Evolutionary conservation across 2,888 invertebrate species (phyloP), one percentile per base, ranked within the genome.

Genomic region (Sphinx pinastri): DNA sequence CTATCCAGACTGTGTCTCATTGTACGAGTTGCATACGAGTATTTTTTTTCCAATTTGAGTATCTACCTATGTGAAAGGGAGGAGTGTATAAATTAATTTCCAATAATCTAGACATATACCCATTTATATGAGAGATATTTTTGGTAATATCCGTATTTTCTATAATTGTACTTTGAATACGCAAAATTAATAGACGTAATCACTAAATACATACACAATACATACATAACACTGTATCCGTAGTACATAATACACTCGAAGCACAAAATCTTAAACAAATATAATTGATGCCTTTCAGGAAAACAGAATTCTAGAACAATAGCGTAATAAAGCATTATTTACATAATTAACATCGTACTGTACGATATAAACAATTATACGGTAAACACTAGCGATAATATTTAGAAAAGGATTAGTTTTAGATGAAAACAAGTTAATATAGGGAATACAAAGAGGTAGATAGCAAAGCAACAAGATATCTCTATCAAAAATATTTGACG

Each of bases 261-360:
- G 12, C 12, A 16, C 45, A 63, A 63, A 63, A 13, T 10, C 12
- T 3, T 66, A 66, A 51, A 51, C 25, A 66, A 19, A 66, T 66
- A 16, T n/a, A 25, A 66, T 19, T 51, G 13, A 49, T 19, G 25
- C 14, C 25, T 66, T 49, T 67, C 14, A 25, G n/a, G 51, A 67
- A 67, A 67, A 67, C 51, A 67, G 67, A 51, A 67, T 52, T 67
- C 51, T 25, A 67, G 19, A 52, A 67, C 66, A 67, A 67, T 67
- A 67, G 51, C 52, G 14, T 67, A 51, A 67, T 67, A 67, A 67
- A 67, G 25, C 67, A 14, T 52, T 51, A 67, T 67, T 67, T 67
- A 31, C 67, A 51, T 67, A 31, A 67, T 67, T 52, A 67, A 14
- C 45, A 57, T 13, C 45, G 14, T 45, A 45, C 8, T 60, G 8